Base-by-base conservation (phyloP, 1,140 invertebrate species). In the Leptestheria dahalacensis region DNA sequence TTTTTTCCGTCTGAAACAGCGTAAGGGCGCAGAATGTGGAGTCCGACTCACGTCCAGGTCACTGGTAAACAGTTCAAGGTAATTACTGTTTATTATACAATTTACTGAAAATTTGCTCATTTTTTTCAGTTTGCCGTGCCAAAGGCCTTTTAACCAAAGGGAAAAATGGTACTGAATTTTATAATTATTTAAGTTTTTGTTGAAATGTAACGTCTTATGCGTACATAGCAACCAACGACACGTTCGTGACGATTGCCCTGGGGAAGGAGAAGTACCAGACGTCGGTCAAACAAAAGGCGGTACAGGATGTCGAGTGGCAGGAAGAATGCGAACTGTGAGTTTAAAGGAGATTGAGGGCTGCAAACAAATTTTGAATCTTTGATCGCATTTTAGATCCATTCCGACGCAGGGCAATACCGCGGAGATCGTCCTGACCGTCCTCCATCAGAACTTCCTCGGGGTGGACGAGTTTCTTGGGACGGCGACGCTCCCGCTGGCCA, bases 211-310 rank as follows among this genome's bases (percentile, higher is more conserved):
- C 9, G 23, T 57, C 24, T 29, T 61, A n/a, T 48, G 12, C 56
- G n/a, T 3, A 12, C 21, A 59, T 64, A 80, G 80, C 78, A 67
- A 91, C 87, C 65, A 93, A 93, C 78, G 91, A 95, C 77, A 91
- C 87, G 68, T 95, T 93, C 78, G 91, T 94, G 67, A 92, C 89
- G 56, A 95, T 96, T 68, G 86, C 81, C 26, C 75, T 95, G 64
- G 91, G 90, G 23, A 95, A 95, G 75, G 91, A 93, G 70, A 95
- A 93, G 77, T 96, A 89, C 73, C 90, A 93, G 74, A 96, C 92
- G 49, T 94, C 91, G 51, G 82, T 93, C 60, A 93, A 94, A 73
- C 87, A 94, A 72, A 92, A 91, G 75, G 79, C 85, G 18, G 72
- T 25, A 51, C 33, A 76, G 53, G 78, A 82, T 68, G 84, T 90